phyloP scores from a whole-genome alignment of 2,797 vertebrate species.

The Chelidonichthys spinosus region DNA sequence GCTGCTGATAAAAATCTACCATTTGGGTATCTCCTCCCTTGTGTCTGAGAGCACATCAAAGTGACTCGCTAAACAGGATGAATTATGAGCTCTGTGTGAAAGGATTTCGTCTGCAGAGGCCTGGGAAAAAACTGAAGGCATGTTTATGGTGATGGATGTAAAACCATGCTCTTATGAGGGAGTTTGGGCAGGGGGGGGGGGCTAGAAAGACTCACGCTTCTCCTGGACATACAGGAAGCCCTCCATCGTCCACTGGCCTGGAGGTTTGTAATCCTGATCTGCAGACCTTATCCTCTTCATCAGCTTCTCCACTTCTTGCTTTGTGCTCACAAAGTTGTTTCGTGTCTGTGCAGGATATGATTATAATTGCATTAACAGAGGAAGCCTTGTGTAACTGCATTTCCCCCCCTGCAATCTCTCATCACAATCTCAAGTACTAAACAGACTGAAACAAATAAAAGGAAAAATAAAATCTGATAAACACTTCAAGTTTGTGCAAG shows the following conservation, averaged over 20 bases:
- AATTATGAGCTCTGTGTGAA: conserved; percentile 70
- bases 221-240: conserved; percentile 98
- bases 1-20: conserved; percentile 67
- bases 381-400: neutral
- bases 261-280: conserved; percentile 94
- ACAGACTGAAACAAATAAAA: conserved; percentile 10
- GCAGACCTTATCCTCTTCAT: conserved; percentile 97
- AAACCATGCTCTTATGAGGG: conserved; percentile 53
- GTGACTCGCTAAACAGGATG: conserved; percentile 74
- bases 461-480: conserved; percentile 14
- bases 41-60: conserved; percentile 73
- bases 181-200: neutral
- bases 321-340: conserved; percentile 99
- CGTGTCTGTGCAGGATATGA: conserved; percentile 85
- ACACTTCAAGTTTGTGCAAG: conserved; percentile 24
- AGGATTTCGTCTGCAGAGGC: conserved; percentile 58
- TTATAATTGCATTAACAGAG: conserved; percentile 23
- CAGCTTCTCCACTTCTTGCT: conserved; percentile 96
- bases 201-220: conserved; percentile 90
- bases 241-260: conserved; percentile 98
- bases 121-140: conserved; percentile 67
- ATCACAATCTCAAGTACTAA: neutral
- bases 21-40: conserved; percentile 56
- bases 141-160: conserved; percentile 76
- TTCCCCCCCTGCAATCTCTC: conserved; percentile 6